These are phyloP conservation scores for Pavo muticus DNA, from an alignment of 2,113 vertebrate species.

Conservation along the genomic window DNA sequence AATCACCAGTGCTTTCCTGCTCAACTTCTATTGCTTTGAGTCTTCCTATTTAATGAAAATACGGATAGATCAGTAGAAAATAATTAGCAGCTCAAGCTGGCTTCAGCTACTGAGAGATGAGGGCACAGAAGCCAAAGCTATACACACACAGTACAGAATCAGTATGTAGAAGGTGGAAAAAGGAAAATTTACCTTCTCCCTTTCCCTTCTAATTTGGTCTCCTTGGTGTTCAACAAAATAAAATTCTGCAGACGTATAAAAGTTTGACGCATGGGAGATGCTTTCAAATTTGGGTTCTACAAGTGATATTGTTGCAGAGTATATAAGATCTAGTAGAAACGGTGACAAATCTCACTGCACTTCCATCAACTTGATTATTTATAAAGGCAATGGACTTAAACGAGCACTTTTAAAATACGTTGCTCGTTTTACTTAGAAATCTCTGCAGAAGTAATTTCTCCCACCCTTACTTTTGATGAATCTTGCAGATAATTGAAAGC, in stretches of 20 bases:
- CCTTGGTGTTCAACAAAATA: not conserved
- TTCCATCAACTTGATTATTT: not conserved
- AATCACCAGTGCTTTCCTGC: not conserved
- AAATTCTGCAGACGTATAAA: not conserved
- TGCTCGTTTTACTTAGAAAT: not conserved
- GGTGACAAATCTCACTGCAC: not conserved
- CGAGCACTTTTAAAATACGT: not conserved
- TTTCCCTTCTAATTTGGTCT: not conserved
- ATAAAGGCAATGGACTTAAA: not conserved
- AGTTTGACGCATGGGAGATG: not conserved
- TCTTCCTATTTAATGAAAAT: not conserved
- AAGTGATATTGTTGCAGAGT: accelerated
- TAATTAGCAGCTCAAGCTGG: not conserved
- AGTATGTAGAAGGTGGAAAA: not conserved
- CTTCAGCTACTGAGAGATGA: not conserved
- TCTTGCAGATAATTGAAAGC: not conserved
- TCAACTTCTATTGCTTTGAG: not conserved
- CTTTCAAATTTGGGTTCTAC: not conserved
- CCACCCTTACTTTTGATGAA: not conserved
- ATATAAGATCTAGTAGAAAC: not conserved
- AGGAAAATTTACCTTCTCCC: not conserved
- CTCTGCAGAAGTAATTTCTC: not conserved
- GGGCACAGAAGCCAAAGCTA: not conserved
- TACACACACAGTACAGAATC: not conserved
- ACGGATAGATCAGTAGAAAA: not conserved